A percentile compares a stretch with the other conserved stretches of the same genome.
phyloP scores from a whole-genome alignment of 1,140 invertebrate genomes.

The Ephestia elutella region DNA sequence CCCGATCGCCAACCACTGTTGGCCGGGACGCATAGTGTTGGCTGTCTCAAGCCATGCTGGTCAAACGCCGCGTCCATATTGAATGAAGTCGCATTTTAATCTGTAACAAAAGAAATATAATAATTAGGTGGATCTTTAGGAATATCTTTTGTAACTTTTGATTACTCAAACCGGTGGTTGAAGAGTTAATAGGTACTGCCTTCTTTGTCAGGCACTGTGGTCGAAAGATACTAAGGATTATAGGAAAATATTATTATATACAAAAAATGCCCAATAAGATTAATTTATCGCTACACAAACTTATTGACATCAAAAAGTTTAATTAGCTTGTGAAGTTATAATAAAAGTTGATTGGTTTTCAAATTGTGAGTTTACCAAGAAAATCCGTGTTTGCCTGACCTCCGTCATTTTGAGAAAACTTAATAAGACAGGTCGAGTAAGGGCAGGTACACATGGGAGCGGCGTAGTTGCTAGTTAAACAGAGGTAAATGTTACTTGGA shows the following conservation, averaged over 20 bases:
- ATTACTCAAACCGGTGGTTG: too few species aligned
- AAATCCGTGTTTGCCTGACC: not conserved
- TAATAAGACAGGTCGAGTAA: not conserved
- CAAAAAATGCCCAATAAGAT: too few species aligned
- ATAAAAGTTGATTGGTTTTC: not conserved
- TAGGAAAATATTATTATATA: too few species aligned
- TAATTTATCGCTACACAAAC: not conserved
- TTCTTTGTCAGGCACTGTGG: too few species aligned
- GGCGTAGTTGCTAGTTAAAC: not conserved
- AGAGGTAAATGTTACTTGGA: too few species aligned
- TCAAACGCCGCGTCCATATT: constrained; percentile 36
- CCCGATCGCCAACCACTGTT: constrained; percentile 43
- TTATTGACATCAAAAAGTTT: not conserved
- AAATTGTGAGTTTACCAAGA: not conserved
- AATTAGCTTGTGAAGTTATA: not conserved
- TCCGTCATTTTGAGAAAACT: not conserved
- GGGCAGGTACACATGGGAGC: not conserved
- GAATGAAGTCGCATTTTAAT: constrained; percentile 38
- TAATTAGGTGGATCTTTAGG: too few species aligned
- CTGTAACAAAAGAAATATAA: constrained; percentile 50
- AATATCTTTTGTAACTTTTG: too few species aligned
- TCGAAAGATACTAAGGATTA: too few species aligned
- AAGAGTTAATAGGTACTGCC: too few species aligned
- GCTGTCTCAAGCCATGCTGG: constrained; percentile 48
- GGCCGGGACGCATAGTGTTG: constrained; percentile 47